These are phyloP conservation scores for Merodon equestris DNA, from an alignment of 2,888 invertebrate species.

Conservation along the genomic window DNA sequence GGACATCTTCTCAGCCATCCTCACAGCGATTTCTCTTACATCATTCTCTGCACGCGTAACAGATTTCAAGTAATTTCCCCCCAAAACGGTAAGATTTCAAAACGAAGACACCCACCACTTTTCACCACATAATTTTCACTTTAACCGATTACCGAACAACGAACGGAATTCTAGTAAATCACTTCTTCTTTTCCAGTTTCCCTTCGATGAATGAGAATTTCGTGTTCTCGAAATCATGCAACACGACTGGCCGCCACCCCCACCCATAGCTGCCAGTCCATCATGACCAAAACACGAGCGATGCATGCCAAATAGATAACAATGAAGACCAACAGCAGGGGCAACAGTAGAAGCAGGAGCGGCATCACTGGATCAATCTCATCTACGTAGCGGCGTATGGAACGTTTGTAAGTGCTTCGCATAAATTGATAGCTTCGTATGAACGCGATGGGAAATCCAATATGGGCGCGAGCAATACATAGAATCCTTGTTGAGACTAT, in stretches of 20 bases:
- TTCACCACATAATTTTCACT: constrained; percentile 56
- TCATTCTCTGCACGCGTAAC: too few species aligned
- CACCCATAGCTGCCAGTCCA: constrained; percentile 21
- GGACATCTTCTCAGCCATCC: too few species aligned
- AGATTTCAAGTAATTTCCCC: too few species aligned
- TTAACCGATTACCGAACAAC: constrained; percentile 24
- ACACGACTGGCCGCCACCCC: constrained; percentile 19
- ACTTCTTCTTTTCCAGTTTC: background rate
- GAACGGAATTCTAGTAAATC: constrained; percentile 5
- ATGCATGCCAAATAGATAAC: constrained; percentile 2
- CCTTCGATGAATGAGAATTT: constrained; percentile 50
- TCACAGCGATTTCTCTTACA: too few species aligned
- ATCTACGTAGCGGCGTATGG: constrained; percentile 27
- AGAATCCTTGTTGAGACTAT: constrained; percentile 36
- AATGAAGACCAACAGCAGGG: background rate
- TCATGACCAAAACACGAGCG: constrained; percentile 20
- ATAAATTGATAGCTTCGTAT: constrained; percentile 67
- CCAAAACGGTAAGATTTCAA: too few species aligned
- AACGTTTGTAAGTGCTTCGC: constrained; percentile 61
- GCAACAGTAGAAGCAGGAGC: constrained; percentile 4
- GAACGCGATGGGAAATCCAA: constrained; percentile 55
- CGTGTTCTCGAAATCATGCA: constrained; percentile 57
- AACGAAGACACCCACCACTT: constrained; percentile 18
- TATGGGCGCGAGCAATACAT: constrained; percentile 49
- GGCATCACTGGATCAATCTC: constrained; percentile 23